Conservation (phyloP, 2,888 invertebrate genomes). For the Caenorhabditis angaria region DNA sequence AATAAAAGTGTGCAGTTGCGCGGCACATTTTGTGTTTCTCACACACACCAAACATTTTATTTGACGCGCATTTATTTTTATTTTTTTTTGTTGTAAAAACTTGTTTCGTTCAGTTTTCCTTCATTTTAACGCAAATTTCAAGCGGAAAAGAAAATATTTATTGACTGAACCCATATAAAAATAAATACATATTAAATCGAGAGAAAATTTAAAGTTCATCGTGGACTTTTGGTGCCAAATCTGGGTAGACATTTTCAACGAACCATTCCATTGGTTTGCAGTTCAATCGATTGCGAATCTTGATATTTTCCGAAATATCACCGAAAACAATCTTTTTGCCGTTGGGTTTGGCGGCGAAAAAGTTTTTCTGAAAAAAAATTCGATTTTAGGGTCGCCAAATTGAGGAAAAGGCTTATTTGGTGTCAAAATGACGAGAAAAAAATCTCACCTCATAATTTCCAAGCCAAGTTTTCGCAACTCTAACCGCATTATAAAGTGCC, state of each 20-base stretch:
- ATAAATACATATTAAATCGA: background rate
- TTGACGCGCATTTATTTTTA: background rate
- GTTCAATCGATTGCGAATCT: conserved; percentile 80
- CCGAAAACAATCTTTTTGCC: conserved; percentile 78
- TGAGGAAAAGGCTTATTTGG: background rate
- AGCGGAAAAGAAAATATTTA: background rate
- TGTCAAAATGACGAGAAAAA: too few relatives aligned
- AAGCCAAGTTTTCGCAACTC: conserved; percentile 99
- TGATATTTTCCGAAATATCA: conserved; percentile 82
- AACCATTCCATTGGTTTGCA: conserved; percentile 90
- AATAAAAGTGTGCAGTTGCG: background rate
- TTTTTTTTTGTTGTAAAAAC: background rate
- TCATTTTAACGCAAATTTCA: background rate
- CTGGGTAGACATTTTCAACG: conserved; percentile 85
- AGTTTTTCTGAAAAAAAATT: conserved; percentile 53
- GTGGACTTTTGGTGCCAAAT: conserved; percentile 72
- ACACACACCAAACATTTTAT: background rate
- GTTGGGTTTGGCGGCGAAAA: conserved; percentile 76
- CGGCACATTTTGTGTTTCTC: background rate
- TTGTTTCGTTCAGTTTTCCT: too few relatives aligned
- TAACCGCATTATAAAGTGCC: conserved; percentile 91
- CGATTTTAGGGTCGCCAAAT: too few relatives aligned
- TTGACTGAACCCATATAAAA: conserved; percentile 5
- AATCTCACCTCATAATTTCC: conserved; percentile 78
- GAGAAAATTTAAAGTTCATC: conserved; percentile 28